Percentiles rank a stretch among this genome's conserved stretches.
Evolutionary conservation across 2,113 vertebrate genomes (phyloP).

Genomic region (Vireo altiloquus): DNA sequence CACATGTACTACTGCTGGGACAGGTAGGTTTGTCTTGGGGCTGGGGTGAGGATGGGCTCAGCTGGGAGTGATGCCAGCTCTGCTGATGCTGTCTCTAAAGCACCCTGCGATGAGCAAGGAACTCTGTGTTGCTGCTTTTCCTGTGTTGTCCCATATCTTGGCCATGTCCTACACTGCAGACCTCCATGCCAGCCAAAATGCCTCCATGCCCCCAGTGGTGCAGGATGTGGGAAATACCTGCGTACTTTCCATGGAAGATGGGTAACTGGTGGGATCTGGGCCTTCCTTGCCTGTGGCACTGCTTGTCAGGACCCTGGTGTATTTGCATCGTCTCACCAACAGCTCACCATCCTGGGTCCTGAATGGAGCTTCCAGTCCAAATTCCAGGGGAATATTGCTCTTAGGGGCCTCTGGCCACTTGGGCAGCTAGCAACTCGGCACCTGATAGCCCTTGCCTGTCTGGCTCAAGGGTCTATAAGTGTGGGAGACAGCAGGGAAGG

Average conservation of each 20-base stretch:
- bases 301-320: background rate
- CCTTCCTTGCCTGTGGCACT: background rate
- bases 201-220: fast-evolving
- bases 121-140: background rate
- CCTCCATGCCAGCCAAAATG: background rate
- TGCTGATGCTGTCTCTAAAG: background rate
- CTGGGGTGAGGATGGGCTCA: background rate
- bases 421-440: background rate
- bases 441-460: background rate
- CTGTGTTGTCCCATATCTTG: background rate
- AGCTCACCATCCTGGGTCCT: background rate
- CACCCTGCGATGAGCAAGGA: fast-evolving
- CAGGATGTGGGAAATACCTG: background rate
- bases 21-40: background rate
- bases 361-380: background rate
- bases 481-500: background rate
- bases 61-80: background rate
- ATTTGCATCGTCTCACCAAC: background rate
- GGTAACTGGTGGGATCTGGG: background rate
- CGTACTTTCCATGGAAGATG: background rate
- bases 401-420: background rate
- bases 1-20: background rate
- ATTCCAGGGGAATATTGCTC: background rate
- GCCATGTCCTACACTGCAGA: background rate
- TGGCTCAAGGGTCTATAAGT: fast-evolving